phyloP scores from a whole-genome alignment of 2,888 invertebrate genomes.

The Brenthis hecate region DNA sequence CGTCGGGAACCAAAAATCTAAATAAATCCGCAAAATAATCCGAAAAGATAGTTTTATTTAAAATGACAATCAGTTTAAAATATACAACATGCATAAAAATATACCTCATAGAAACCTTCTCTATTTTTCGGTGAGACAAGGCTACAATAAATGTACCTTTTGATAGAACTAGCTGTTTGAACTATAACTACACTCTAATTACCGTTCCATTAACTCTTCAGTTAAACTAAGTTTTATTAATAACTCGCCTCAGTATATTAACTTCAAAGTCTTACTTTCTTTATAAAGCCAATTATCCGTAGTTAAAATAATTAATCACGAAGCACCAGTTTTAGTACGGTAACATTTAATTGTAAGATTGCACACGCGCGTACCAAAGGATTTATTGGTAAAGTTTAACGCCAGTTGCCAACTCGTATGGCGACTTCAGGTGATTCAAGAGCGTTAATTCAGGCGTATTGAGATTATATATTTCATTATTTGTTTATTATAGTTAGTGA shows the following conservation, averaged over 20 bases:
- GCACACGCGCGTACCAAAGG: conserved; percentile 34
- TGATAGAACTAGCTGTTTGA: no score
- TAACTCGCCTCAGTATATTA: not conserved
- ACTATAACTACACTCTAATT: no score
- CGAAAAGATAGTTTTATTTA: no score
- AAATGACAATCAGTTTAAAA: no score
- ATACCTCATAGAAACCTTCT: no score
- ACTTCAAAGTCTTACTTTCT: conserved; percentile 3
- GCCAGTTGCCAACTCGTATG: conserved; percentile 26
- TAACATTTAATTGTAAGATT: conserved; percentile 34
- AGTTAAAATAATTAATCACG: conserved; percentile 24
- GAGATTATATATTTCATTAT: conserved; percentile 11
- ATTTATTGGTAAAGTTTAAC: conserved; percentile 44
- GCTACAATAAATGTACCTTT: no score
- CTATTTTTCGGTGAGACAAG: no score
- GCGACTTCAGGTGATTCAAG: conserved; percentile 21
- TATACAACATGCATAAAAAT: no score
- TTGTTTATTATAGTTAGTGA: not conserved
- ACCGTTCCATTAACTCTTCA: no score
- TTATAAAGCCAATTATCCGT: conserved; percentile 11
- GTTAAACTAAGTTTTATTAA: no score
- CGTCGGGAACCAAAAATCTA: no score
- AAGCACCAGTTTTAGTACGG: conserved; percentile 18
- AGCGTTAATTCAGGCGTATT: not conserved
- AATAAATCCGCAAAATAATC: no score